Percentiles rank a stretch among this genome's conserved stretches.
Evolutionary conservation across 2,888 invertebrate species (phyloP).

Genomic region (Tinea semifulvella): DNA sequence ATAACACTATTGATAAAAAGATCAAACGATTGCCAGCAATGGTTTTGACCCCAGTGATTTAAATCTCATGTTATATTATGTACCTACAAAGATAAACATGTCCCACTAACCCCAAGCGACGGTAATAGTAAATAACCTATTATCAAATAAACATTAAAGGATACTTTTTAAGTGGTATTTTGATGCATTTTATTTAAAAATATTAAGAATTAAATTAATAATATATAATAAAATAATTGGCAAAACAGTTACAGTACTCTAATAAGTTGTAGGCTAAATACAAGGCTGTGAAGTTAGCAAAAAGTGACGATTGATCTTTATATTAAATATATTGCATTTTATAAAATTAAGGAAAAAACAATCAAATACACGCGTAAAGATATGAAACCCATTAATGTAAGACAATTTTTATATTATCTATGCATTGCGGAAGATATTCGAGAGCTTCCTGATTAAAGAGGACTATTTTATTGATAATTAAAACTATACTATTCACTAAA

Average conservation of each 20-base stretch:
- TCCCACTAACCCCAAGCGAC: constrained; percentile 8
- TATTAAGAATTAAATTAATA: constrained; percentile 31
- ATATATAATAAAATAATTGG: constrained; percentile 48
- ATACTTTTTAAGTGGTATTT: constrained; percentile 64
- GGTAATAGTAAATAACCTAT: constrained; percentile 5
- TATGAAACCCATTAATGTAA: background rate
- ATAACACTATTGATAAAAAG: too few relatives aligned
- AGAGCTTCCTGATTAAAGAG: too few relatives aligned
- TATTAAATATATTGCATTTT: constrained; percentile 31
- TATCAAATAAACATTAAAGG: constrained; percentile 48
- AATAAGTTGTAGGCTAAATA: constrained; percentile 68
- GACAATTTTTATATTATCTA: too few relatives aligned
- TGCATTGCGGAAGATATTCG: too few relatives aligned
- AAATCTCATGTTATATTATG: too few relatives aligned
- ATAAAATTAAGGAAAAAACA: constrained; percentile 30
- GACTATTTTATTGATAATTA: too few relatives aligned
- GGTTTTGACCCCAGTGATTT: too few relatives aligned
- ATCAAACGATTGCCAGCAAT: too few relatives aligned
- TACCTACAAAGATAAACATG: background rate
- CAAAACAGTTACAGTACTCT: constrained; percentile 64
- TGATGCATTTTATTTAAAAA: constrained; percentile 57
- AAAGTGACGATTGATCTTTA: constrained; percentile 55
- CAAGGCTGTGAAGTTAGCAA: constrained; percentile 68
- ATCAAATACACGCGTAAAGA: constrained; percentile 26
- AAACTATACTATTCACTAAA: too few relatives aligned